Base-by-base conservation (phyloP, 2,888 invertebrate species). In the Agrotis segetum region DNA sequence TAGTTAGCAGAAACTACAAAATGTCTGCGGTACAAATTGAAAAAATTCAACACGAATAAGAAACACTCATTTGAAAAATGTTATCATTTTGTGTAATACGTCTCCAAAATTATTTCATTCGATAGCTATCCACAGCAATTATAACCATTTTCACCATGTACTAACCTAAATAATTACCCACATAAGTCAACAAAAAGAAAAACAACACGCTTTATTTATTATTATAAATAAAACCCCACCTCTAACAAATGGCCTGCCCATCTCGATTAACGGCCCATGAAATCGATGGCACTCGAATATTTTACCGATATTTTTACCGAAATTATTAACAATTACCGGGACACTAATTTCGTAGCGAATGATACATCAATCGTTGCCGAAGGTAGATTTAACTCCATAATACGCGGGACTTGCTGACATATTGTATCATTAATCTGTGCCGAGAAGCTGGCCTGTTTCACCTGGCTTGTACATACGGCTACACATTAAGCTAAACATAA, bases 391-490 rank as follows among this genome's bases (percentile, higher is more conserved):
- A 90, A 86, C 87, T 85, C 82, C 83, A 87, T 90, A 88, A 89
- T 86, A 81, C 81, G 84, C 62, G 81, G 79, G 68, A 83, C 86
- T 83, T 87, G 86, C 88, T 88, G 91, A 90, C 88, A 90, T 91
- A 92, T 91, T 84, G 87, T 83, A 75, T 82, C 88, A 90, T 91
- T 90, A 92, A 88, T 88, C 88, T 86, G 83, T 79, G 85, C 87
- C 84, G 82, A 74, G 79, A 83, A 73, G 68, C 67, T 64, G 67
- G 62, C 71, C 77, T 52, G 77, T 76, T 81, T 76, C 76, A 84
- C 77, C 70, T 77, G 61, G 58, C 68, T 55, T 53, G 7, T 44
- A 56, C 34, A 34, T n/a, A 13, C 40, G 40, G 13, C 6, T 56
- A 56, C 6, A 34, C 40, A 40, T 40, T 11, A 40, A 11, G 40